These are phyloP conservation scores for Diorhabda elongata DNA, from an alignment of 1,140 invertebrate species.

Conservation along the genomic window DNA sequence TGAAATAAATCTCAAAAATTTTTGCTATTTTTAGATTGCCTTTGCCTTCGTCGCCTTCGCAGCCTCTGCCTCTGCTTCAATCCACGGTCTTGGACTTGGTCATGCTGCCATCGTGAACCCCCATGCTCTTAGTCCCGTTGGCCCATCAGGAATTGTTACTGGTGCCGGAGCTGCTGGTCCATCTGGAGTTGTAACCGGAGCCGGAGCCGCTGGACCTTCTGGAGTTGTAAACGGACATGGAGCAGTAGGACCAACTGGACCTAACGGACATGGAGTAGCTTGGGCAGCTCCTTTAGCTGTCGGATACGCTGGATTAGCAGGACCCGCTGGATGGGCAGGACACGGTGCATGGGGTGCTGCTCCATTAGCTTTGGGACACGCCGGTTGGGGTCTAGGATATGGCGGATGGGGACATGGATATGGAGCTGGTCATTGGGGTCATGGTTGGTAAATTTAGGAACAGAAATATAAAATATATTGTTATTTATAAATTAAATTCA, in stretches of 20 bases:
- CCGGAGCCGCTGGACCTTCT: background rate
- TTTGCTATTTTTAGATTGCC: background rate
- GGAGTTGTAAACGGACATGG: background rate
- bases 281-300: background rate
- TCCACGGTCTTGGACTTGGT: background rate
- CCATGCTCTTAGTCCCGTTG: background rate
- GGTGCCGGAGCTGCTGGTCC: background rate
- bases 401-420: background rate
- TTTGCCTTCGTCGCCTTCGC: background rate
- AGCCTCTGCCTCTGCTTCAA: background rate
- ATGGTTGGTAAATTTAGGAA: background rate
- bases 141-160: background rate
- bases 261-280: background rate
- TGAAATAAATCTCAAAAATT: too few species aligned
- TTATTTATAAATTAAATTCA: too few species aligned
- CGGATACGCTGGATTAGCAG: background rate
- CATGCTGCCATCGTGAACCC: background rate
- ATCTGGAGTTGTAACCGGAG: background rate
- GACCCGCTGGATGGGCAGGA: background rate
- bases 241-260: background rate
- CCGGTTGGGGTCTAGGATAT: background rate
- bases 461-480: too few species aligned
- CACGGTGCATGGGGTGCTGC: background rate
- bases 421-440: background rate
- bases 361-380: slow-evolving; percentile 3